Base-by-base conservation (phyloP, 2,888 invertebrate genomes). In the Temnothorax rugatulus region DNA sequence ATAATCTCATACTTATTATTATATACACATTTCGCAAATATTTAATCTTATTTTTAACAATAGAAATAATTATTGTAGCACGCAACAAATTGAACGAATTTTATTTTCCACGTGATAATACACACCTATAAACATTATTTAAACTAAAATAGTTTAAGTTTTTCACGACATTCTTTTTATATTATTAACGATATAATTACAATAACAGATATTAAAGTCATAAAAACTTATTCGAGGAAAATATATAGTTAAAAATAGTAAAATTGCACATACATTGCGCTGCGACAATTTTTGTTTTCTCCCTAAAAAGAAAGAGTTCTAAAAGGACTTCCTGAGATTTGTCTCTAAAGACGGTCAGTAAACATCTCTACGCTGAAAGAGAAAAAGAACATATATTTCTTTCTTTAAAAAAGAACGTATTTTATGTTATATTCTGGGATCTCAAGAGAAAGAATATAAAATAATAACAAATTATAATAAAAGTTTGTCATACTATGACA, bases 21-120 rank as follows among this genome's bases (percentile, higher is more conserved):
- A 11, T 0, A 7, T 15, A 11, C 7, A 13, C 1, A 21, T 64
- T 8, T 64, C 8, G 4, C 7, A 21, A 21, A 34, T 50, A 69
- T 50, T n/a, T 8, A 34, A 29, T 50, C 5, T 69, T n/a, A 69
- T 50, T 50, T n/a, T 50, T 29, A 7, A 29, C n/a, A 34, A 50
- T 34, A 50, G 7, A n/a, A 73, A 57, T 71, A 34, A 71, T 21
- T 71, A 11, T 15, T 38, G 1, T 71, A 71, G 25, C 15, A 69
- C 1, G 4, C 7, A 69, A 38, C 15, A 52, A 52, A 15, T 34
- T 52, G 34, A 0, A 15, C 15, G 1, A 52, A 71, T 15, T 8
- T 69, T 38, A 38, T 71, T 71, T 2, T 71, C 4, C 3, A 54
- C 2, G 0, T 52, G 9, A 69, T 34, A 52, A 69, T n/a, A n/a